phyloP scores from a whole-genome alignment of 2,113 vertebrate genomes.

The cat (Felis catus) region F.catus_Fca126_mat1.0 CM031413.1:103664001-103664500 shows the following conservation, averaged over 20 bases:
- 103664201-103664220: not conserved
- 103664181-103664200: not conserved
- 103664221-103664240: not conserved
- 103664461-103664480: not conserved
- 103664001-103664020: not conserved
- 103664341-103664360: not conserved
- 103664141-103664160: not conserved
- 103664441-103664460: not conserved
- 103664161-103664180: not conserved
- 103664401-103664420: not conserved
- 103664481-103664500: not conserved
- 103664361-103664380: not conserved
- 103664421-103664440: not conserved
- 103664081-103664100: not conserved
- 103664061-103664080: not conserved
- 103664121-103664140: not conserved
- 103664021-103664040: not conserved
- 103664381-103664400: not conserved
- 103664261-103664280: not conserved
- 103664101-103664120: not conserved
- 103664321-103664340: not conserved
- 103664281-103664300: not conserved
- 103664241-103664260: not conserved
- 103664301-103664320: not conserved
- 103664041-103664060: not conserved